These are phyloP conservation scores for Fistularia tabacaria DNA, from an alignment of 2,797 vertebrate species.

Conservation along the genomic window DNA sequence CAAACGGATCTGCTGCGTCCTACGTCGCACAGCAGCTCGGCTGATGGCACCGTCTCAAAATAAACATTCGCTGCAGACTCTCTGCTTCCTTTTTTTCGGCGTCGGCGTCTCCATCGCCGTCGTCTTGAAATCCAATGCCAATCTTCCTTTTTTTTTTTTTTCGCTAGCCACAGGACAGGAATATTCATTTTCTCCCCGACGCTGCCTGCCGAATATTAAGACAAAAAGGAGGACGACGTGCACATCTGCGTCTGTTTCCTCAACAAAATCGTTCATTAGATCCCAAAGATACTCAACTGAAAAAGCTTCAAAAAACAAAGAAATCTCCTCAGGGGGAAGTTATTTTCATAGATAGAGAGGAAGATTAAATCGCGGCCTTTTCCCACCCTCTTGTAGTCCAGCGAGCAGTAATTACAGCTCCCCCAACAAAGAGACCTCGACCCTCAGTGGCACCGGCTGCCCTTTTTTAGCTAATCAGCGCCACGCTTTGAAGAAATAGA, in stretches of 20 bases:
- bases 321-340: slow-evolving; percentile 43
- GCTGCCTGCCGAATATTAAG: slow-evolving; percentile 1
- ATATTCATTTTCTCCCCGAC: not conserved
- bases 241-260: slow-evolving; percentile 20
- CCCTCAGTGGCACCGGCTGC: slow-evolving; percentile 48
- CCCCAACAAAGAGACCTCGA: slow-evolving; percentile 59
- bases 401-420: slow-evolving; percentile 64
- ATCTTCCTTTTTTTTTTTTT: not conserved
- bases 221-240: slow-evolving; percentile 14
- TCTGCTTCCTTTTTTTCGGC: too few relatives aligned
- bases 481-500: slow-evolving; percentile 52
- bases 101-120: slow-evolving; percentile 7
- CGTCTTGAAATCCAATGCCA: slow-evolving; percentile 5
- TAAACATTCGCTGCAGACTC: slow-evolving; percentile 13
- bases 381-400: slow-evolving; percentile 50
- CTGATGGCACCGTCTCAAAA: slow-evolving; percentile 17
- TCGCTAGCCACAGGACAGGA: not conserved
- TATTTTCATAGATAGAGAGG: slow-evolving; percentile 54
- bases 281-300: slow-evolving; percentile 43
- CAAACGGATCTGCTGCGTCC: slow-evolving; percentile 40
- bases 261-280: slow-evolving; percentile 36
- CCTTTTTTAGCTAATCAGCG: slow-evolving; percentile 60
- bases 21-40: slow-evolving; percentile 19
- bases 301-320: slow-evolving; percentile 48
- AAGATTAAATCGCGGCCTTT: slow-evolving; percentile 57